A percentile compares a stretch with the other conserved stretches of the same genome.
phyloP scores from a whole-genome alignment of 2,888 invertebrate genomes.

The Adelognathus sp. region DNA sequence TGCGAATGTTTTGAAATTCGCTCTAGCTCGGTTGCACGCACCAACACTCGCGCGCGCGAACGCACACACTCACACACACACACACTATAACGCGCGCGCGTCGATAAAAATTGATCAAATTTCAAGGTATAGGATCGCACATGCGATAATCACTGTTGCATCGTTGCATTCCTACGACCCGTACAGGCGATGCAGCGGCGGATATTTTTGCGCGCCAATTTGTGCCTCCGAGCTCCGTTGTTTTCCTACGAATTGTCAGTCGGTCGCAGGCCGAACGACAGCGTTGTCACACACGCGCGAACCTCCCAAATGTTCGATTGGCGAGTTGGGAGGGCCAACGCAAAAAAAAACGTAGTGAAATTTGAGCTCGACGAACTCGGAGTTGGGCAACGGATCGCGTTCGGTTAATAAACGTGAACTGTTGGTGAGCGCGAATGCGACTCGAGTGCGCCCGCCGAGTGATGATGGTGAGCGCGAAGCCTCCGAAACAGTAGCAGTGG shows the following conservation, averaged over 20 bases:
- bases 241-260: neutral
- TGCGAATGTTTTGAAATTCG: neutral
- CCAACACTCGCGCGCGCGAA: neutral
- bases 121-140: slow-evolving; percentile 24
- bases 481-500: slow-evolving; percentile 60
- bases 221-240: neutral
- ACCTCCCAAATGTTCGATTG: too few species aligned
- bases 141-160: slow-evolving; percentile 40
- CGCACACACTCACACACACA: slow-evolving; percentile 6
- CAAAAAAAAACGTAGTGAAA: too few species aligned
- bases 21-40: slow-evolving; percentile 6
- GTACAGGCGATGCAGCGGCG: neutral
- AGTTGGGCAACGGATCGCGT: slow-evolving; percentile 48
- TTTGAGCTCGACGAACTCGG: too few species aligned
- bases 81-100: neutral
- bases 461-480: slow-evolving; percentile 38
- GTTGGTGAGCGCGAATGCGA: slow-evolving; percentile 44
- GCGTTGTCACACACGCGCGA: too few species aligned
- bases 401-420: slow-evolving; percentile 64
- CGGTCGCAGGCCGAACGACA: neutral
- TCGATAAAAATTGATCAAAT: slow-evolving; percentile 17
- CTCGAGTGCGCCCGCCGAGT: slow-evolving; percentile 48
- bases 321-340: too few species aligned
- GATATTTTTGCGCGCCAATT: slow-evolving; percentile 25
- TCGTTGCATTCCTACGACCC: slow-evolving; percentile 51